A percentile compares a stretch with the other conserved stretches of the same genome.
These are phyloP conservation scores for Thereva nobilitata DNA, from an alignment of 2,888 invertebrate genomes.

Conservation along the genomic window DNA sequence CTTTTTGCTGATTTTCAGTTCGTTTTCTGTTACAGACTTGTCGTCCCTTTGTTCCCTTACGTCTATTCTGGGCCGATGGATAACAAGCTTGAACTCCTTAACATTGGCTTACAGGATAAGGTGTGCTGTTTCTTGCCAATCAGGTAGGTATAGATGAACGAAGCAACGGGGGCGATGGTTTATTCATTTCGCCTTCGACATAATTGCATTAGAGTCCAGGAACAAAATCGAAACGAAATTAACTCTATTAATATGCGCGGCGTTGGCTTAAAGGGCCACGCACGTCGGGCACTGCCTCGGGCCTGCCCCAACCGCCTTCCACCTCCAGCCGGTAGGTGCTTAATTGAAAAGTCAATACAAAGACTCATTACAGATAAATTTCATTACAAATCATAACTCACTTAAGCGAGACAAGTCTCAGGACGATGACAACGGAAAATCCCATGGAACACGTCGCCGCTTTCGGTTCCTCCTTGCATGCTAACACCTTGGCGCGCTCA, in stretches of 20 bases:
- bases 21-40: conserved; percentile 26
- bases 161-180: conserved; percentile 8
- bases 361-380: conserved; percentile 39
- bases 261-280: neutral
- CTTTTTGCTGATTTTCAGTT: conserved; percentile 26
- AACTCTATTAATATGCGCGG: conserved; percentile 26
- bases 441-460: no score
- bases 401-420: conserved; percentile 17
- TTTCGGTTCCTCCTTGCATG: no score
- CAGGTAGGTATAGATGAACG: conserved; percentile 7
- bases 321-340: neutral
- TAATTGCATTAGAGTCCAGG: conserved; percentile 22
- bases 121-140: neutral
- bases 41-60: conserved; percentile 10
- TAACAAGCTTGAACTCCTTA: conserved; percentile 21
- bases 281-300: conserved; percentile 1
- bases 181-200: conserved; percentile 21
- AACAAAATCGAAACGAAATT: conserved; percentile 26
- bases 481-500: no score
- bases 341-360: conserved; percentile 42
- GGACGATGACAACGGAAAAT: no score
- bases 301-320: neutral
- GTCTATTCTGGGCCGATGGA: conserved; percentile 11
- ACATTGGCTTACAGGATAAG: neutral
- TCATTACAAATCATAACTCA: conserved; percentile 39